Conservation (phyloP, 2,888 invertebrate species). For the Mesorhabditis spiculigera region DNA sequence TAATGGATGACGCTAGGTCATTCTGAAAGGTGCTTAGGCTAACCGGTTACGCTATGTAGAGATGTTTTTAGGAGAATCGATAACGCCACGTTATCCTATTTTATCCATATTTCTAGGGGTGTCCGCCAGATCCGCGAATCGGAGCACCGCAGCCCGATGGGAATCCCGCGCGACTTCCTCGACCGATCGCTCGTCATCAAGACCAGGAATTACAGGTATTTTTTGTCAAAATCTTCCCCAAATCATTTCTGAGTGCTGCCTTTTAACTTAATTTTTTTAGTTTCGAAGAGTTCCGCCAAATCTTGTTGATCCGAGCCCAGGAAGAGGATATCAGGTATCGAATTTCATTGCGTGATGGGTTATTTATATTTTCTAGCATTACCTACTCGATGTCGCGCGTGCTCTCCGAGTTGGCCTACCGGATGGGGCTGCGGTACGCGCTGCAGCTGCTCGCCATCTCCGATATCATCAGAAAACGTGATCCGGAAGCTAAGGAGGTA, state of each 20-base stretch:
- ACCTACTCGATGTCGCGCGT: conserved; percentile 59
- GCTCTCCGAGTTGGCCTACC: conserved; percentile 84
- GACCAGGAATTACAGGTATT: conserved; percentile 65
- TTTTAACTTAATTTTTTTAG: too few species aligned
- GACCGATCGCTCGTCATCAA: conserved; percentile 68
- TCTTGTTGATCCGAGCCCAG: conserved; percentile 64
- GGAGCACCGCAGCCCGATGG: conserved; percentile 88
- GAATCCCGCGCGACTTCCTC: conserved; percentile 90
- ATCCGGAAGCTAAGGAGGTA: conserved; percentile 69
- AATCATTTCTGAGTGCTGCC: too few species aligned
- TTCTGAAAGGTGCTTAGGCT: too few species aligned
- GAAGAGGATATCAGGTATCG: conserved; percentile 87
- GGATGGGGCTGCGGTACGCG: conserved; percentile 89
- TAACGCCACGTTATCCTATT: conserved; percentile 7
- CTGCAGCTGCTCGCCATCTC: conserved; percentile 96
- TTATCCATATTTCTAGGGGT: conserved; percentile 13
- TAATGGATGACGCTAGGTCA: conserved; percentile 46
- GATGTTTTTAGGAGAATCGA: too few species aligned
- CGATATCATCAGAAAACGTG: conserved; percentile 82
- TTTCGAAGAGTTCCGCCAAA: conserved; percentile 29
- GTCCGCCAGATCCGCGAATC: conserved; percentile 80
- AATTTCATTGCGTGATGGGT: not conserved
- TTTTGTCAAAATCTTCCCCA: too few species aligned
- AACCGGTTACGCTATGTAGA: too few species aligned
- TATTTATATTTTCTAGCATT: not conserved